These are phyloP conservation scores for Diphyllodes magnificus DNA, from an alignment of 2,113 vertebrate species.

Conservation along the genomic window DNA sequence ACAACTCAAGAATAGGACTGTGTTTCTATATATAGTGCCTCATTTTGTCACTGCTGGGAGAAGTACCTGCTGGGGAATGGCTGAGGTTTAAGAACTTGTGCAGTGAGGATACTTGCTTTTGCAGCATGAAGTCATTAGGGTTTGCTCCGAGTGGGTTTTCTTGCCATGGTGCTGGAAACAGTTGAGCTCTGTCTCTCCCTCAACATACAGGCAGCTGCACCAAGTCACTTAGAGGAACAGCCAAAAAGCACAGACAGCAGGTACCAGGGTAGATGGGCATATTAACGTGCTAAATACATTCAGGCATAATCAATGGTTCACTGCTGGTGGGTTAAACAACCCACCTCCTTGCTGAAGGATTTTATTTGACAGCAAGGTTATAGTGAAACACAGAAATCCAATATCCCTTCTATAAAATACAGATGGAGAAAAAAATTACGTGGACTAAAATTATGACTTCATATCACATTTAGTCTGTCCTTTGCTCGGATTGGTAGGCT, in stretches of 20 bases:
- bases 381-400: conserved; percentile 53
- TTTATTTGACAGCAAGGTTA: conserved; percentile 60
- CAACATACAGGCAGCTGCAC: background rate
- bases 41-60: background rate
- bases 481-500: conserved; percentile 45
- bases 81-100: background rate
- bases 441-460: conserved; percentile 50
- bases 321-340: conserved; percentile 37
- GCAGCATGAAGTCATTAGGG: background rate
- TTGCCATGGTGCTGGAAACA: background rate
- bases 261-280: background rate
- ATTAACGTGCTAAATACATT: background rate
- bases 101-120: background rate
- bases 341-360: conserved; percentile 9
- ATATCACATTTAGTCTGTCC: conserved; percentile 45
- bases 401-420: conserved; percentile 46
- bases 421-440: conserved; percentile 10
- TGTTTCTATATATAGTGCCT: background rate
- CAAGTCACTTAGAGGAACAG: background rate
- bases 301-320: background rate
- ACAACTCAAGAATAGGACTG: background rate
- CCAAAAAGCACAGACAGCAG: background rate
- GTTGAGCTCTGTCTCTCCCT: background rate
- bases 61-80: background rate
- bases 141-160: background rate